Percentiles rank a stretch among this genome's conserved stretches.
Conservation (phyloP, 2,888 invertebrate genomes). For the Rhyacophila evoluta region DNA sequence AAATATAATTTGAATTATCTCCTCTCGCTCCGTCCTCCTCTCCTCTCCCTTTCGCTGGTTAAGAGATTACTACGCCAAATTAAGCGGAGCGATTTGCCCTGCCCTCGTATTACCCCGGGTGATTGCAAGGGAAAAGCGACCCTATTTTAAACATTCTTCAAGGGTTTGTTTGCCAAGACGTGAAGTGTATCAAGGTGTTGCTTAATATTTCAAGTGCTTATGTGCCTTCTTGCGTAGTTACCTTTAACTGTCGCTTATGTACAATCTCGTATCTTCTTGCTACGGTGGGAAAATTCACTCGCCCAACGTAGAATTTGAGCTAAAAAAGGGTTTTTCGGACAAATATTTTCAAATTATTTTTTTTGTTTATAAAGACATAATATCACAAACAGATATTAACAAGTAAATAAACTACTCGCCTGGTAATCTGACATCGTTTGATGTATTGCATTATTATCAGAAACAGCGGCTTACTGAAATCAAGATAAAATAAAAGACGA, state of each 20-base stretch:
- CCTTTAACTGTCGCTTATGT: constrained; percentile 48
- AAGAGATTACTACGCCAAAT: constrained; percentile 52
- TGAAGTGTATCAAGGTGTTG: constrained; percentile 47
- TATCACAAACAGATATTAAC: too few species aligned
- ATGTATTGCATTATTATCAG: too few species aligned
- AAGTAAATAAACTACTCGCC: too few species aligned
- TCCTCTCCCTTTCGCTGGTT: constrained; percentile 19
- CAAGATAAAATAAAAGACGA: too few species aligned
- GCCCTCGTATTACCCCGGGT: constrained; percentile 28
- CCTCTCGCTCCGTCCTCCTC: background rate
- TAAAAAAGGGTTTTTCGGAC: constrained; percentile 30
- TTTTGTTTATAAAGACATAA: too few species aligned
- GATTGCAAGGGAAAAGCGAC: constrained; percentile 35
- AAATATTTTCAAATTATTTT: too few species aligned
- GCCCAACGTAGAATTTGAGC: background rate
- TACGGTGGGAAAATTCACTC: constrained; percentile 38
- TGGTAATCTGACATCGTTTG: too few species aligned
- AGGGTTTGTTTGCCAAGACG: constrained; percentile 35
- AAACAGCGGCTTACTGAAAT: too few species aligned
- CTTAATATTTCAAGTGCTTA: constrained; percentile 52
- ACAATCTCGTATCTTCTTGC: constrained; percentile 49
- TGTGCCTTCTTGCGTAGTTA: constrained; percentile 53
- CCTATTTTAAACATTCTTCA: constrained; percentile 36
- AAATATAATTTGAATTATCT: constrained; percentile 45
- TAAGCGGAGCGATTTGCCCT: constrained; percentile 50